Conservation (phyloP, 2,888 invertebrate genomes). For the Ennomos erosarius region DNA sequence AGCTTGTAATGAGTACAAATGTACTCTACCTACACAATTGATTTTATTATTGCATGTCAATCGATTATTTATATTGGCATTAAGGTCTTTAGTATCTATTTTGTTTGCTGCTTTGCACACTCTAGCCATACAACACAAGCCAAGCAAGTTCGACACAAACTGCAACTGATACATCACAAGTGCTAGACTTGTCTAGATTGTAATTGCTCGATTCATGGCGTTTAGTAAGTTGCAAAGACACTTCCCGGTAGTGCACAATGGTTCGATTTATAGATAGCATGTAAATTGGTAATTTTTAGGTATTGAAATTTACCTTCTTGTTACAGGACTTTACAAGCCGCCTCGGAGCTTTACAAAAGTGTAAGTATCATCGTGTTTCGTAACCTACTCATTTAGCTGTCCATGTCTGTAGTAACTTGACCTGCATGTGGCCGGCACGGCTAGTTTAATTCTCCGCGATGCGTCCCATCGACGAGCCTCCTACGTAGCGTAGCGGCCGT, state of each 20-base stretch:
- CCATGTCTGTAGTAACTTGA: conserved; percentile 24
- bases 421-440: conserved; percentile 30
- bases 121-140: not conserved
- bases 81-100: conserved; percentile 1
- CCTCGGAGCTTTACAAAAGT: conserved; percentile 59
- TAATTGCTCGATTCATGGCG: conserved; percentile 12
- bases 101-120: not conserved
- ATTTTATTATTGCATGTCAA: conserved; percentile 52
- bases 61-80: conserved; percentile 40
- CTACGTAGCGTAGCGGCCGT: conserved; percentile 45
- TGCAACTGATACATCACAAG: conserved; percentile 13
- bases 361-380: conserved; percentile 58
- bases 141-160: conserved; percentile 4
- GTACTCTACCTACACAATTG: conserved; percentile 57
- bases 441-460: conserved; percentile 40
- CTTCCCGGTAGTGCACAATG: conserved; percentile 3
- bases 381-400: conserved; percentile 25
- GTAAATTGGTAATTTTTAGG: not conserved
- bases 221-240: conserved; percentile 8
- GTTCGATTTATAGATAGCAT: not conserved
- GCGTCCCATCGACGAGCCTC: conserved; percentile 44
- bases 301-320: conserved; percentile 30
- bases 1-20: conserved; percentile 69
- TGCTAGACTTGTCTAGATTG: conserved; percentile 13
- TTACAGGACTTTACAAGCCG: conserved; percentile 57